Percentiles rank a stretch among this genome's conserved stretches.
Evolutionary conservation across 2,888 invertebrate species (phyloP).

Genomic region (Diploptera punctata): DNA sequence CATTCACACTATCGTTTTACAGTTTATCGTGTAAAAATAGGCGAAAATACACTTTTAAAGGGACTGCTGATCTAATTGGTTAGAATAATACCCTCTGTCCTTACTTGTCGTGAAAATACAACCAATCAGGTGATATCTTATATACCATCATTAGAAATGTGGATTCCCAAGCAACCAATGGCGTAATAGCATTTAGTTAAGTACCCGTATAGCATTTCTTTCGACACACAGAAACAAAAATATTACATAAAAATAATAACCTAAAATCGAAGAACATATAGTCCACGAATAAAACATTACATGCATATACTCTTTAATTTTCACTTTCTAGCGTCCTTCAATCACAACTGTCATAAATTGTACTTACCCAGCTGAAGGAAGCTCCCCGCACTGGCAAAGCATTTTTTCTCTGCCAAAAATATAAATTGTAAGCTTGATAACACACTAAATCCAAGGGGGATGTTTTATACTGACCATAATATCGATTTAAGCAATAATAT

Average conservation of each 20-base stretch:
- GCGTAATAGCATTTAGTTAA: slow-evolving; percentile 45
- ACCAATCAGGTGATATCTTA: slow-evolving; percentile 52
- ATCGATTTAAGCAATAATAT: neutral
- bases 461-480: neutral
- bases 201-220: slow-evolving; percentile 42
- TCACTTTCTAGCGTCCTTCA: neutral
- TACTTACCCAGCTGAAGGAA: slow-evolving; percentile 8
- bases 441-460: neutral
- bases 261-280: neutral
- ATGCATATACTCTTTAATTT: neutral
- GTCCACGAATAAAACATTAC: neutral
- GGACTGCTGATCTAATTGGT: slow-evolving; percentile 59
- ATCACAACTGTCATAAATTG: neutral
- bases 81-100: slow-evolving; percentile 58
- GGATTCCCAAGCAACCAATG: slow-evolving; percentile 56
- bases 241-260: neutral
- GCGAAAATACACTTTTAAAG: slow-evolving; percentile 48
- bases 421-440: neutral
- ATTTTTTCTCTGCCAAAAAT: neutral
- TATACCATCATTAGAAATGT: slow-evolving; percentile 53
- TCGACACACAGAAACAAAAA: neutral
- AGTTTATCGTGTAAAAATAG: slow-evolving; percentile 49
- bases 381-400: neutral
- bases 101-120: slow-evolving; percentile 56
- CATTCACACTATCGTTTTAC: slow-evolving; percentile 44